phyloP scores from a whole-genome alignment of 1,140 invertebrate genomes.

The Drosophila equinoxialis region DNA sequence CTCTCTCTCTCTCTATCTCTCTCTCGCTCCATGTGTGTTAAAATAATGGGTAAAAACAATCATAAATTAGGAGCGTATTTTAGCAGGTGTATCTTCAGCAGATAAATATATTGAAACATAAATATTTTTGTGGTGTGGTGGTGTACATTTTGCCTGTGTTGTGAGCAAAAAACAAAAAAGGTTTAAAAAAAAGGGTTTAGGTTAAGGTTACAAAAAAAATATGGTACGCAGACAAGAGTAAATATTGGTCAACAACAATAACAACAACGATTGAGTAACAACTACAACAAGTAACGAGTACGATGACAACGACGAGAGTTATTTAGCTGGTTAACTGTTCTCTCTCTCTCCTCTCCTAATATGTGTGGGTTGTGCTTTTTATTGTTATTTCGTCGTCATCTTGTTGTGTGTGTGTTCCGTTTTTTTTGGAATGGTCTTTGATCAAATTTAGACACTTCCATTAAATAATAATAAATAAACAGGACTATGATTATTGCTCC shows the following conservation, averaged over 20 bases:
- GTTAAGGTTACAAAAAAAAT: not conserved
- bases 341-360: not conserved
- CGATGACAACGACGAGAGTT: not conserved
- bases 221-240: not conserved
- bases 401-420: not conserved
- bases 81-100: no score
- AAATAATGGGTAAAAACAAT: not conserved
- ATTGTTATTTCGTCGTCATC: not conserved
- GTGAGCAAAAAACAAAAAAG: not conserved
- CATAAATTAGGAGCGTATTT: not conserved
- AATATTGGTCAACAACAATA: not conserved
- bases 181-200: not conserved
- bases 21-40: not conserved
- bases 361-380: not conserved
- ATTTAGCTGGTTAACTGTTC: not conserved
- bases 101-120: not conserved
- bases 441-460: not conserved
- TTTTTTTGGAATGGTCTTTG: not conserved
- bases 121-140: not conserved
- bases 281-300: not conserved
- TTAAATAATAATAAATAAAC: not conserved
- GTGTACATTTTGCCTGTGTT: not conserved
- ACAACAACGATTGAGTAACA: not conserved
- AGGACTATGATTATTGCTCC: not conserved
- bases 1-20: not conserved